Evolutionary conservation across 2,888 invertebrate species (phyloP).

Genomic region (Leptarthrus brevirostris): DNA sequence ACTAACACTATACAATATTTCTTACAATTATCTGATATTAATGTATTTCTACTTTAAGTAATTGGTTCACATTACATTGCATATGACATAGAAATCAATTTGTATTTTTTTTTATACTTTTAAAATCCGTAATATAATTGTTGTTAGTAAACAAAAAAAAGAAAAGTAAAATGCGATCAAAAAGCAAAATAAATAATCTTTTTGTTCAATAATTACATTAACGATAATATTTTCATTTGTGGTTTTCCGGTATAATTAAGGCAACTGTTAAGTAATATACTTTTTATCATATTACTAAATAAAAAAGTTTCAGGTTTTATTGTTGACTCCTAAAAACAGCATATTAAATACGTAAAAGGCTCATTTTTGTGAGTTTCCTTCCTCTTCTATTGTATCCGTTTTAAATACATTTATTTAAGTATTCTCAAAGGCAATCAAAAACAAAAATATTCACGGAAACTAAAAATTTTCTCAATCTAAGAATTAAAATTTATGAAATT

Average conservation of each 20-base stretch:
- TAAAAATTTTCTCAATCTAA: neutral
- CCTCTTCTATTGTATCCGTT: conserved; percentile 10
- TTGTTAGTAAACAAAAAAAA: neutral
- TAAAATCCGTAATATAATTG: too few species aligned
- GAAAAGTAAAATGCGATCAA: neutral
- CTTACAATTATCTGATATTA: too few species aligned
- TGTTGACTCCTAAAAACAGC: conserved; percentile 55
- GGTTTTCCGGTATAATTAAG: conserved; percentile 50
- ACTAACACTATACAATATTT: too few species aligned
- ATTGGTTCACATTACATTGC: too few species aligned
- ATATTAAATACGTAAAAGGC: conserved; percentile 52
- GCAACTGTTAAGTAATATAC: conserved; percentile 49
- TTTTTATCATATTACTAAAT: conserved; percentile 41
- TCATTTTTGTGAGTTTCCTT: conserved; percentile 47
- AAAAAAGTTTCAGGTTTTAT: conserved; percentile 53
- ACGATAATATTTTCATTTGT: neutral
- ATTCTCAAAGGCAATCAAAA: neutral
- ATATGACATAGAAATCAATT: too few species aligned
- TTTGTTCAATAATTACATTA: neutral
- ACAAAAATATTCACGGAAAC: neutral
- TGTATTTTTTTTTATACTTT: too few species aligned
- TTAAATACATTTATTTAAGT: neutral
- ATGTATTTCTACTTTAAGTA: too few species aligned
- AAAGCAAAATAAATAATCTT: neutral
- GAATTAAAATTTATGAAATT: neutral